Evolutionary conservation across 2,888 invertebrate genomes (phyloP).

Genomic region (Celastrina argiolus): DNA sequence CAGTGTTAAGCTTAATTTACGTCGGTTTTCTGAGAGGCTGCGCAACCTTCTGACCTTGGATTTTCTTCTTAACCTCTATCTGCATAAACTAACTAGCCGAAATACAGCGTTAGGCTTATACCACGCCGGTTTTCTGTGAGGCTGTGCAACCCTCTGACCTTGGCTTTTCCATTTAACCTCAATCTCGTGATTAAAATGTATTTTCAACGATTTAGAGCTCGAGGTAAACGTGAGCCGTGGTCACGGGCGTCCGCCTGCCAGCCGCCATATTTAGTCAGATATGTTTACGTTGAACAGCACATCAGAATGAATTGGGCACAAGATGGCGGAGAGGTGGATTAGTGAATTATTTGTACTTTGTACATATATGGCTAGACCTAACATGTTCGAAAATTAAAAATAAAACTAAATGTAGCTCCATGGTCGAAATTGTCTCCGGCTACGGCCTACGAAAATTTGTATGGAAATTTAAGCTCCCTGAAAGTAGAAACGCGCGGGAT

Average conservation of each 20-base stretch:
- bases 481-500: no score
- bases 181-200: background rate
- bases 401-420: no score
- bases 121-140: background rate
- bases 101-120: background rate
- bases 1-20: background rate
- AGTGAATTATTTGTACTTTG: background rate
- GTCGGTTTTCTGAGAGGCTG: no score
- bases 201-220: background rate
- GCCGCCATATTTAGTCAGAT: constrained; percentile 1
- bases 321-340: background rate
- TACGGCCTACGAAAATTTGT: no score
- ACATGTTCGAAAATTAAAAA: no score
- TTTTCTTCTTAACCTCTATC: no score
- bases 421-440: no score
- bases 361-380: no score
- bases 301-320: background rate
- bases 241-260: constrained; percentile 16
- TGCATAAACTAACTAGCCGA: no score
- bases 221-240: constrained; percentile 9
- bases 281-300: background rate
- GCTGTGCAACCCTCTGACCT: background rate
- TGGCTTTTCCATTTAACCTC: background rate
- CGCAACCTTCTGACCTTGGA: no score
- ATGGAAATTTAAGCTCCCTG: no score